These are phyloP conservation scores for Pelecanoides urinatrix DNA, from an alignment of 2,113 vertebrate genomes.

Conservation along the genomic window DNA sequence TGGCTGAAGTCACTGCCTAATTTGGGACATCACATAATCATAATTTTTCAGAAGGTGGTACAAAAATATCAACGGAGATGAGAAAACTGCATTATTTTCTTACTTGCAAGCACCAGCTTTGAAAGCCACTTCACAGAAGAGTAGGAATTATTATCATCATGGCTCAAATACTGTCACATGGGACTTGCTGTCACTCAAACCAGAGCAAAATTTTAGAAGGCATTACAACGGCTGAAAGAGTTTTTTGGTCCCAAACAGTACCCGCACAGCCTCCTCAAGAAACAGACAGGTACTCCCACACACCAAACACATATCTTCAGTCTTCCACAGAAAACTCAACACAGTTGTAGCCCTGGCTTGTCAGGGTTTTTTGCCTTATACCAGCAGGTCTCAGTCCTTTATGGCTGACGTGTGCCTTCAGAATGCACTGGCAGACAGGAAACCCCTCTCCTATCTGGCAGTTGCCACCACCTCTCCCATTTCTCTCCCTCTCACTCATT, in stretches of 20 bases:
- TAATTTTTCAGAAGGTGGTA: not conserved
- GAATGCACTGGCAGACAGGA: not conserved
- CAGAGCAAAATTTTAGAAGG: not conserved
- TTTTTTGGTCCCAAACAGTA: not conserved
- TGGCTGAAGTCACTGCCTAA: not conserved
- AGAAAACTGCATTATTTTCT: not conserved
- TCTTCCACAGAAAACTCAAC: not conserved
- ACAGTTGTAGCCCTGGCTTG: not conserved
- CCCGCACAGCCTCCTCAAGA: not conserved
- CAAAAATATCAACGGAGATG: not conserved
- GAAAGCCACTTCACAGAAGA: not conserved
- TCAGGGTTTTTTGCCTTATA: not conserved
- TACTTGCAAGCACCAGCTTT: not conserved
- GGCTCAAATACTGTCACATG: not conserved
- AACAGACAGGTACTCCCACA: not conserved
- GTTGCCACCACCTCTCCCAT: conserved; percentile 8
- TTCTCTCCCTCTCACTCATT: conserved; percentile 11
- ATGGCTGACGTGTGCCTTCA: not conserved
- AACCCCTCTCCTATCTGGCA: conserved; percentile 34
- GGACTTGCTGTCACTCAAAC: not conserved
- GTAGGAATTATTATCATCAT: accelerated
- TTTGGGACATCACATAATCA: not conserved
- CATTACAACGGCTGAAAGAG: not conserved
- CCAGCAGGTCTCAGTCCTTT: not conserved
- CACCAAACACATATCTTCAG: accelerated